Percentiles rank a stretch among this genome's conserved stretches.
Conservation (phyloP, 2,113 vertebrate species). For the Odontophorus gujanensis region DNA sequence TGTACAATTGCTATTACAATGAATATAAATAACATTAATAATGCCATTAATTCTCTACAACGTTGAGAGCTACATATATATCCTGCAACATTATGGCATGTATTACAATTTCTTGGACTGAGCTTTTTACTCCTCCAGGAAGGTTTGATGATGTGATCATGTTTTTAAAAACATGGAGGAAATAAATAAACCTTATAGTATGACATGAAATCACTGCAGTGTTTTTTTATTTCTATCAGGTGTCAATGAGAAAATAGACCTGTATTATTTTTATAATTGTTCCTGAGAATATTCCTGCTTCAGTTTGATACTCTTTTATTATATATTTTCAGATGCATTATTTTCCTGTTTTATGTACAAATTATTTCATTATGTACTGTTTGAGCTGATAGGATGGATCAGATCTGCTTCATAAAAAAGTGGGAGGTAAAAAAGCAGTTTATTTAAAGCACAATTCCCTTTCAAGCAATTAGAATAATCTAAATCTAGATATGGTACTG, state of each 20-base stretch:
- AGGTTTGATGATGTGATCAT: background rate
- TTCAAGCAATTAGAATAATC: background rate
- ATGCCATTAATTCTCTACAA: slow-evolving; percentile 22
- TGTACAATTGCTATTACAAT: slow-evolving; percentile 35
- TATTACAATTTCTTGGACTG: background rate
- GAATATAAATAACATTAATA: slow-evolving; percentile 60
- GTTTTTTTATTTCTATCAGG: background rate
- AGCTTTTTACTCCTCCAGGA: background rate
- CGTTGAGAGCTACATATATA: background rate
- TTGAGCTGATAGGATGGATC: background rate
- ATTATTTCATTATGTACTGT: background rate
- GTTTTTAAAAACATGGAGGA: background rate
- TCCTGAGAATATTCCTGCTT: background rate
- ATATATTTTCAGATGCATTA: background rate
- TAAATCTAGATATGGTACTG: background rate
- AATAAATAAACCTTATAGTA: background rate
- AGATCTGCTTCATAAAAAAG: background rate
- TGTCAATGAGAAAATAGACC: background rate
- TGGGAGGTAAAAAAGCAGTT: background rate
- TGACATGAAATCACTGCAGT: background rate
- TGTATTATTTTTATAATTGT: background rate
- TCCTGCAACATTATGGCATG: background rate
- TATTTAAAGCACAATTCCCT: background rate
- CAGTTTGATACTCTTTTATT: background rate
- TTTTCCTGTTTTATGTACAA: background rate